Evolutionary conservation across 2,888 invertebrate genomes (phyloP), one percentile per base, ranked within the genome.

Genomic region (Drosophila hawaiiensis): DNA sequence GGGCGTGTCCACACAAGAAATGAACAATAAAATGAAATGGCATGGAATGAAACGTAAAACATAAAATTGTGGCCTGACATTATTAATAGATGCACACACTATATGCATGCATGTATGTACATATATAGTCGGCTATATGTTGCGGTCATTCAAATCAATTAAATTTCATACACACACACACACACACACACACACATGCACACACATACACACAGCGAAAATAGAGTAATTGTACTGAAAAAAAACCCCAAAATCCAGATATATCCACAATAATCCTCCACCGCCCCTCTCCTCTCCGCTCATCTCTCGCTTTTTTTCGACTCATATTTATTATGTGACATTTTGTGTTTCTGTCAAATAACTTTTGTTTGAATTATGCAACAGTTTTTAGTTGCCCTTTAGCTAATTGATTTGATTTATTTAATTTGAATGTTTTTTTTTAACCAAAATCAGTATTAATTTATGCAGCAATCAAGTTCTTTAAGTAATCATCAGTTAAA

Each of bases 31-130:
- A 89, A 84, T 82, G 67, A 84, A 85, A 85, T 84, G 82, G 82
- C 68, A 77, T 79, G 90, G 90, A 84, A 89, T 82, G 79, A 74
- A 84, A 85, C 77, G 88, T 77, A 76, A 74, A 79, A 87, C 77
- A 87, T 76, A 76, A 76, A 72, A 82, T 84, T 88, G 84, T 66
- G 84, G 85, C 73, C 73, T 59, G 73, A 74, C 72, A 82, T 90
- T 84, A 84, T 82, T 82, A 84, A 80, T 87, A 76, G 79, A 79
- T 71, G 82, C 73, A 81, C 60, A 76, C 41, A 14, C 47, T 4
- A 25, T 9, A 58, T 53, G 61, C 7, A 39, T 5, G 35, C 19
- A 31, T 25, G 7, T 25, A 2, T 14, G n/a, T 31, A 52, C 25
- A 19, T 29, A 25, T 37, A 25, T 53, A 29, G 56, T 56, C 12